Base-by-base conservation (phyloP, 1,140 invertebrate genomes). In the Trichomalopsis sarcophagae region DNA sequence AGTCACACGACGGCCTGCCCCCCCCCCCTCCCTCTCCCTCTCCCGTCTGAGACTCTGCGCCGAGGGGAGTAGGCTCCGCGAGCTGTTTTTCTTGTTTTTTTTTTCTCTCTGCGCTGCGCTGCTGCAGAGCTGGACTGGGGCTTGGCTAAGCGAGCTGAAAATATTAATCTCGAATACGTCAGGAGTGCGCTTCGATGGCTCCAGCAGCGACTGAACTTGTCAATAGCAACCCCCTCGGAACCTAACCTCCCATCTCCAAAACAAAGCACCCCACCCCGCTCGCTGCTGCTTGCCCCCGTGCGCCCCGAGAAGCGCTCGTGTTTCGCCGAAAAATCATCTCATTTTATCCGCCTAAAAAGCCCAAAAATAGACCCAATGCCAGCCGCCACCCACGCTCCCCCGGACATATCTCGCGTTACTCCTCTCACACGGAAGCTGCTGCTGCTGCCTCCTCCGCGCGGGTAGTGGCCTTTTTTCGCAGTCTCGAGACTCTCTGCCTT, bases 1-100 rank as follows among this genome's bases (percentile, higher is more conserved):
- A 92, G 91, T 85, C 74, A 76, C 36, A 5, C 4, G 33, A 6
- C 33, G 5, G 33, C 33, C 77, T 66, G 74, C 78, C 73, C 66
- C 82, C 78, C 75, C 69, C 71, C 73, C 80, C 84, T 77, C 79
- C 79, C 47, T 50, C 71, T 62, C 84, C 40, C 33, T 21, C 74
- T 71, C 27, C 30, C 17, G 3, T 36, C 33, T 36, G 33, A 3
- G 33, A 36, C 33, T 36, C 33, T 36, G 33, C 33, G 33, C 21
- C 55, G 55, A 62, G 55, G 55, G 55, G 55, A 62, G 55, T 62
- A 62, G 55, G 55, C 55, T 62, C 55, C 5, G 55, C 3, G 55
- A 62, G 21, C 27, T 1, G 27, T 62, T 62, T 62, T 62, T 21
- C 55, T 21, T n/a, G n/a, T n/a, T 62, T 62, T 62, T 62, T 62